Percentiles rank a stretch among this genome's conserved stretches.
Conservation (phyloP, 2,797 vertebrate species). For the Leptatherina wallacei region DNA sequence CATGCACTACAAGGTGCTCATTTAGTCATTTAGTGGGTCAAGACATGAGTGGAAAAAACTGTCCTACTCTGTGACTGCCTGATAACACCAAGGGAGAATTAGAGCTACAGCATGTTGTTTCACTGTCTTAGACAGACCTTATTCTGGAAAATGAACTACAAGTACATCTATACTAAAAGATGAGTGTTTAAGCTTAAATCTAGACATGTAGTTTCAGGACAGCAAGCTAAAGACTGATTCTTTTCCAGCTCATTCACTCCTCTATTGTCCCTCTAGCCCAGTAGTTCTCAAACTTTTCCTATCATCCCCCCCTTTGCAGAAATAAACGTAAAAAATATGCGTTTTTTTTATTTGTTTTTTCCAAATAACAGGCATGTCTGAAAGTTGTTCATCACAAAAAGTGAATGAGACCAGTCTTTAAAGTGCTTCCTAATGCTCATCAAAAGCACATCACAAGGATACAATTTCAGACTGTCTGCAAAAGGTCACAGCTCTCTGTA, state of each 20-base stretch:
- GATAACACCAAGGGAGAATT: conserved; percentile 46
- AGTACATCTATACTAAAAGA: conserved; percentile 7
- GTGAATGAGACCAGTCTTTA: too few relatives aligned
- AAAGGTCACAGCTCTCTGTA: conserved; percentile 7
- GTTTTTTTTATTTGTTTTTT: too few relatives aligned
- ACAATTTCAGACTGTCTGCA: conserved; percentile 9
- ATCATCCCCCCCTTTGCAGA: too few relatives aligned
- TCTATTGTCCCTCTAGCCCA: conserved; percentile 36
- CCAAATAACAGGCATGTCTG: neutral
- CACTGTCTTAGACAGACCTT: neutral
- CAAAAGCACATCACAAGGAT: conserved; percentile 29
- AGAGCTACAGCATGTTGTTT: conserved; percentile 13
- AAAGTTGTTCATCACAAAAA: too few relatives aligned
- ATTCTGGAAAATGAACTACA: conserved; percentile 18
- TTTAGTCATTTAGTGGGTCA: conserved; percentile 54
- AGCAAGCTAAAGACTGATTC: neutral
- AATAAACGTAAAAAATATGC: too few relatives aligned
- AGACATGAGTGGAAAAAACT: conserved; percentile 34
- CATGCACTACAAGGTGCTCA: conserved; percentile 37
- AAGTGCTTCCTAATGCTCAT: conserved; percentile 2
- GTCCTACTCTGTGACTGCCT: conserved; percentile 31
- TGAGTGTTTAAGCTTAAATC: neutral
- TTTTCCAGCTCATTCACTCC: conserved; percentile 36
- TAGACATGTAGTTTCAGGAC: conserved; percentile 12
- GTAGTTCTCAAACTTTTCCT: too few relatives aligned